Conservation (phyloP, 2,113 vertebrate genomes). For the Zosterops pallidus region DNA sequence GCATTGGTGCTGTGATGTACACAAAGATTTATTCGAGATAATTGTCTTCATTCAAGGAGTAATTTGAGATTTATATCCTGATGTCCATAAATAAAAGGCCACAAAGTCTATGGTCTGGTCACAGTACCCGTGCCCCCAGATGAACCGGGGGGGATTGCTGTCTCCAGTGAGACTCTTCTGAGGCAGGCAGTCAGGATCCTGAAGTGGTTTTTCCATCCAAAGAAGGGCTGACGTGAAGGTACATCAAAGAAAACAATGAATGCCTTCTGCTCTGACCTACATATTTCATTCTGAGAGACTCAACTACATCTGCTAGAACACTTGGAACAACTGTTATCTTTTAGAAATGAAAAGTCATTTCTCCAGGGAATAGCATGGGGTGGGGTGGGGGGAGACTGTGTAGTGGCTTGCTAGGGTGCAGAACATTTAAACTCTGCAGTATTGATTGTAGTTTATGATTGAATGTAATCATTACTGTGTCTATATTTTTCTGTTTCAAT, state of each 20-base stretch:
- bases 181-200: neutral
- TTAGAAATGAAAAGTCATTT: constrained; percentile 56
- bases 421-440: constrained; percentile 37
- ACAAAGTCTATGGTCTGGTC: neutral
- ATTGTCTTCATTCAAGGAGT: neutral
- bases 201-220: constrained; percentile 23
- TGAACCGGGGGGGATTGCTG: neutral
- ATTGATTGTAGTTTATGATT: constrained; percentile 60
- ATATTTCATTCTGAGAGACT: constrained; percentile 54
- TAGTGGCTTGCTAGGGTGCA: neutral
- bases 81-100: neutral
- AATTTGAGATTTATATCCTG: neutral
- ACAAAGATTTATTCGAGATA: neutral
- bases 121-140: neutral
- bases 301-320: constrained; percentile 43
- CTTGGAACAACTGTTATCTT: constrained; percentile 52
- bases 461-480: constrained; percentile 53
- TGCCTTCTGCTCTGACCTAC: constrained; percentile 62
- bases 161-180: neutral
- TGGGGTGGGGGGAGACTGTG: neutral
- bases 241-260: constrained; percentile 58
- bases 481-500: constrained; percentile 64
- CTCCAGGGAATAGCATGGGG: constrained; percentile 8
- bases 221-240: constrained; percentile 39
- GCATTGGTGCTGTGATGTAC: neutral